phyloP scores from a whole-genome alignment of 2,888 invertebrate species.

The Chirona hameri region DNA sequence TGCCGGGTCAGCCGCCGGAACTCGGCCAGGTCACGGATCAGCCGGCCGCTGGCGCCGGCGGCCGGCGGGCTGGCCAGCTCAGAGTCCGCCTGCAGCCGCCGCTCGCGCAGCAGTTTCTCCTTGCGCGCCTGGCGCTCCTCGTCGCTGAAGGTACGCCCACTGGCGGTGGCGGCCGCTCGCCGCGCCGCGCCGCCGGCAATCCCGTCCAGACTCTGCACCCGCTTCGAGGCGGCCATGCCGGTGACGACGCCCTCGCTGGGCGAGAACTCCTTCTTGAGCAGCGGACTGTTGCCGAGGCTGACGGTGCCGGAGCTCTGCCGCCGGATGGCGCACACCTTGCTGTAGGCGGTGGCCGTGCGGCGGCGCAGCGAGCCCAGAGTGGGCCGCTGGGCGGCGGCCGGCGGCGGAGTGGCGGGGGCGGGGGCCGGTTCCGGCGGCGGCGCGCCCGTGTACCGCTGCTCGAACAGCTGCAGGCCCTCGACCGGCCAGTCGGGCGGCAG shows the following conservation, averaged over 20 bases:
- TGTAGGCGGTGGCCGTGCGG: constrained; percentile 57
- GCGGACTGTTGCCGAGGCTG: constrained; percentile 37
- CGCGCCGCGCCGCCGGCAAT: neutral
- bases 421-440: neutral
- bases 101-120: constrained; percentile 29
- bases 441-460: constrained; percentile 32
- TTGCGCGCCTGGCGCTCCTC: constrained; percentile 28
- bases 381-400: neutral
- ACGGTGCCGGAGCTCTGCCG: constrained; percentile 79
- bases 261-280: constrained; percentile 7
- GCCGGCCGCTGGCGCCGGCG: neutral
- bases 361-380: constrained; percentile 1
- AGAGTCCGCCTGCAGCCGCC: constrained; percentile 8
- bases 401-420: neutral
- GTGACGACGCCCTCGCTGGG: constrained; percentile 29
- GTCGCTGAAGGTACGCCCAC: neutral
- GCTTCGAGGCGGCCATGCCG: constrained; percentile 34
- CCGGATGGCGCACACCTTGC: constrained; percentile 79
- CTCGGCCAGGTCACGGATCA: constrained; percentile 27
- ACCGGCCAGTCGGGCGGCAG: constrained; percentile 74
- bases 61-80: constrained; percentile 2
- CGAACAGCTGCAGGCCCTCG: constrained; percentile 72
- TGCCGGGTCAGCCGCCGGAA: constrained; percentile 13
- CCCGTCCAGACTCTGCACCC: constrained; percentile 27
- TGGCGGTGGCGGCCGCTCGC: constrained; percentile 22